Evolutionary conservation across 2,797 vertebrate species (phyloP), one percentile per base, ranked within the genome.

Genomic region (Sebastes miniatus): DNA sequence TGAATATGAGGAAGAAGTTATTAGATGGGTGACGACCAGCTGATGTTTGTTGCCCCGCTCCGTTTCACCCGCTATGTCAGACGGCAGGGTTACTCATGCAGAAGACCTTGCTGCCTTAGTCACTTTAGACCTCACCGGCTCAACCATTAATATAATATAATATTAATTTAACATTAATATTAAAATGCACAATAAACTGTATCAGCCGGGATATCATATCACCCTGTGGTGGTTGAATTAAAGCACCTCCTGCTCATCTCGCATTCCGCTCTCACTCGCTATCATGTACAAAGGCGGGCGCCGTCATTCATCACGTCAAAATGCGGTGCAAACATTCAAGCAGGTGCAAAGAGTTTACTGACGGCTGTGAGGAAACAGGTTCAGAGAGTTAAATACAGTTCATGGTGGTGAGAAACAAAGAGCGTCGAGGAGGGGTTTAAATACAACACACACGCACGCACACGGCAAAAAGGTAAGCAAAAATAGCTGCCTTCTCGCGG

Each of bases 161-260:
- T 86, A 85, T 90, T 84, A 80, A 87, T 88, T 75, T 61, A 79
- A 76, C 81, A 85, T 87, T 68, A 83, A 86, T 84, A 88, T 87
- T 81, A 80, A 81, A 86, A 56, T 29, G 13, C 67, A 76, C 73
- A 73, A 77, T 81, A 83, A 83, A 83, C 31, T 63, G 43, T 52
- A 61, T 62, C 61, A 67, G 58, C 58, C 39, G 27, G 6, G 31
- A 50, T 76, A 52, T 73, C 39, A 47, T 16, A 73, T 77, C 77
- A 13, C 36, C 73, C 39, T 0, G 13, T 52, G 22, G 66, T 6
- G 59, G 47, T 5, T 63, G 39, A 77, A 81, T 81, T 64, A 76
- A 78, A 77, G 57, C 24, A 34, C 62, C 68, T 52, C 59, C 12
- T 52, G 39, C 80, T 74, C 80, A 56, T 63, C 66, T 34, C 5